Conservation (phyloP, 2,888 invertebrate species). For the Drosophila multiciliata region DNA sequence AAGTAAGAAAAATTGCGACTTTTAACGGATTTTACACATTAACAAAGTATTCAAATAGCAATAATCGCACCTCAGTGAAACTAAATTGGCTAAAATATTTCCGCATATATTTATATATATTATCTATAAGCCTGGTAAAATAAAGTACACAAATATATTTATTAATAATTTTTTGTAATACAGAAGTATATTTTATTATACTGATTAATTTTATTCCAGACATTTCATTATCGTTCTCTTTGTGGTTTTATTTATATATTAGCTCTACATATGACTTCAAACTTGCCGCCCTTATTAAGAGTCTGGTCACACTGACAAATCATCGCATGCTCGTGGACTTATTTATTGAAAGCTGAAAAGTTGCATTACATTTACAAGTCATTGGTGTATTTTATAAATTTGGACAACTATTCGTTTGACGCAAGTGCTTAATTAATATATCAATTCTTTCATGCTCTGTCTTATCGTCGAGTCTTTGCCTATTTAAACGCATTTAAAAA, state of each 20-base stretch:
- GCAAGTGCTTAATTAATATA: background rate
- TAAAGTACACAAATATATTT: background rate
- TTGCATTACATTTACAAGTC: background rate
- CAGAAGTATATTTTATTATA: background rate
- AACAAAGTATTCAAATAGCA: slow-evolving; percentile 8
- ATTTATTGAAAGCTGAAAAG: background rate
- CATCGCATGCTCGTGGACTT: background rate
- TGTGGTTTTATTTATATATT: background rate
- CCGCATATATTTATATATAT: background rate
- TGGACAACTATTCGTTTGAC: background rate
- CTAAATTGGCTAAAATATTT: slow-evolving; percentile 3
- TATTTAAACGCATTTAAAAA: background rate
- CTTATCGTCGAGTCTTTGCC: background rate
- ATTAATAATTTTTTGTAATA: background rate
- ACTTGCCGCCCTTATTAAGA: background rate
- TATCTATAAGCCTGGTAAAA: slow-evolving; percentile 4
- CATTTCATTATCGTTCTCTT: background rate
- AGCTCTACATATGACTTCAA: background rate
- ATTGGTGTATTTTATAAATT: background rate
- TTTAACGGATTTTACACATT: background rate
- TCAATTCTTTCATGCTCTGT: background rate
- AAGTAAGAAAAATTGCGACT: slow-evolving; percentile 1
- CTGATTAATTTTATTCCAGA: too few relatives aligned
- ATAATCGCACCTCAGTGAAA: slow-evolving; percentile 1
- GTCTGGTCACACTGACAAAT: background rate